A percentile compares a stretch with the other conserved stretches of the same genome.
phyloP scores from a whole-genome alignment of 2,888 invertebrate species.

The Eupithecia abbreviata region DNA sequence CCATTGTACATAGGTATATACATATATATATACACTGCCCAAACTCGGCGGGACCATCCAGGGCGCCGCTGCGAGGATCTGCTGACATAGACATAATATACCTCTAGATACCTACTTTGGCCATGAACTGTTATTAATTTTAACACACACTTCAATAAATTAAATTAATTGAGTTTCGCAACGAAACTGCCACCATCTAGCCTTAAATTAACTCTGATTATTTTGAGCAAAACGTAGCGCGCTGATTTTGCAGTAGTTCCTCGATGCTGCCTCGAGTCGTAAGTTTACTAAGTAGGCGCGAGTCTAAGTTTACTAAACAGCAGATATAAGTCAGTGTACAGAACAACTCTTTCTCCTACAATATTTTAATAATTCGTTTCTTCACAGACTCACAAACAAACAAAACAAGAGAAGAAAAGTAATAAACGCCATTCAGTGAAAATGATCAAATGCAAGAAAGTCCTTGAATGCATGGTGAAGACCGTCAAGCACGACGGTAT shows the following conservation, averaged over 20 bases:
- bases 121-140: too few species aligned
- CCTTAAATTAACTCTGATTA: too few species aligned
- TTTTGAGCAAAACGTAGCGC: background rate
- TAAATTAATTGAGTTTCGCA: too few species aligned
- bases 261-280: background rate
- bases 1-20: too few species aligned
- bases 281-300: too few species aligned
- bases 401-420: background rate
- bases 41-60: too few species aligned
- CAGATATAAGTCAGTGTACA: background rate
- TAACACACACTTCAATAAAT: too few species aligned
- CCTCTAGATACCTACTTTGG: too few species aligned
- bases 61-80: too few species aligned
- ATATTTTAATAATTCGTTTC: background rate
- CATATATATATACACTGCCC: too few species aligned
- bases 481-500: conserved; percentile 60
- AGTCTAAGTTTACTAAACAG: background rate
- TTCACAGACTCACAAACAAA: background rate
- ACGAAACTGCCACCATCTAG: too few species aligned
- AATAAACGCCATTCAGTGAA: background rate
- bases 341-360: background rate
- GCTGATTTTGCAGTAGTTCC: background rate
- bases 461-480: conserved; percentile 56
- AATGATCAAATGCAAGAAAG: conserved; percentile 52
- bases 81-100: too few species aligned